Evolutionary conservation across 2,797 vertebrate genomes (phyloP).

Genomic region (Aplochiton taeniatus): DNA sequence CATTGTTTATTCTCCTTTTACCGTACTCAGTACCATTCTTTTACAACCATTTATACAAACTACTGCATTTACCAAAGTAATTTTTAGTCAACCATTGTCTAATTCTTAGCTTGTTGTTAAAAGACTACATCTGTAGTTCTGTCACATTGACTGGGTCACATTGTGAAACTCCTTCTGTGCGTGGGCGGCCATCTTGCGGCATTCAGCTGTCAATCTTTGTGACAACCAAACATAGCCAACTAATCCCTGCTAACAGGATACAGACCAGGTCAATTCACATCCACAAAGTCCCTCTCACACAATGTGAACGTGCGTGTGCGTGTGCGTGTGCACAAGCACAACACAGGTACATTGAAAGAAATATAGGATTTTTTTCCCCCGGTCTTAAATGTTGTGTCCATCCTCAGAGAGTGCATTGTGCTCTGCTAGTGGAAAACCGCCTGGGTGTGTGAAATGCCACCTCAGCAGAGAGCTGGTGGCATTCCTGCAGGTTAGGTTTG

Average conservation of each 20-base stretch:
- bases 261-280: not conserved
- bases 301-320: not conserved
- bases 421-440: slow-evolving; percentile 62
- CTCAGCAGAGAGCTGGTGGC: slow-evolving; percentile 76
- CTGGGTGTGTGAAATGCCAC: slow-evolving; percentile 71
- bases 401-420: slow-evolving; percentile 53
- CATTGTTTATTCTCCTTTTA: too few species aligned
- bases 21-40: too few species aligned
- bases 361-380: not conserved
- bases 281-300: not conserved
- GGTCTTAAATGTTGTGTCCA: not conserved
- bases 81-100: too few species aligned
- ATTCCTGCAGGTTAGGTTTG: slow-evolving; percentile 68
- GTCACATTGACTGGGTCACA: not conserved
- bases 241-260: slow-evolving; percentile 9
- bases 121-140: not conserved
- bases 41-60: too few species aligned
- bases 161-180: not conserved
- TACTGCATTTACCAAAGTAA: too few species aligned
- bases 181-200: not conserved
- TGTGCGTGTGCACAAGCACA: not conserved
- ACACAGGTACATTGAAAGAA: not conserved
- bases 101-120: too few species aligned
- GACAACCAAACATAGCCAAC: not conserved
- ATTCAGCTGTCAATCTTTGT: not conserved